Percentiles rank a stretch among this genome's conserved stretches.
These are phyloP conservation scores for Ricordea florida DNA, from an alignment of 92 coral and sea anemone genomes.

Conservation along the genomic window DNA sequence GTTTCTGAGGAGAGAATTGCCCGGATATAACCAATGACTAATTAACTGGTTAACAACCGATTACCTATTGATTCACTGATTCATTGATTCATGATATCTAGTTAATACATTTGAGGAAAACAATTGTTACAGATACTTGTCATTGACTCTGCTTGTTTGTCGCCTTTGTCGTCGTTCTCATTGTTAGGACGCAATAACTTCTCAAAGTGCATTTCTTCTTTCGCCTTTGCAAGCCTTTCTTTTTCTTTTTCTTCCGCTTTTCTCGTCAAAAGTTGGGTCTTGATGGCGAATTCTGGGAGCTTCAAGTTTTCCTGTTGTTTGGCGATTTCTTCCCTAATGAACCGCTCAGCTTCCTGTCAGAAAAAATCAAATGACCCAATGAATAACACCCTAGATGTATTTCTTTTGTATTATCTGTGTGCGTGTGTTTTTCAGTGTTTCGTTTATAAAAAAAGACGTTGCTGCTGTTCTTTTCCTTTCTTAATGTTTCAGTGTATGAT, in stretches of 20 bases:
- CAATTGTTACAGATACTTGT: too few species aligned
- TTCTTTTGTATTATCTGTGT: too few species aligned
- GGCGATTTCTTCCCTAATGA: conserved; percentile 60
- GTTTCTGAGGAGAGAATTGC: background rate
- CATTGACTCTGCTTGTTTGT: background rate
- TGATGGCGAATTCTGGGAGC: conserved; percentile 80
- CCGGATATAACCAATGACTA: background rate
- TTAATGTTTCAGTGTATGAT: too few species aligned
- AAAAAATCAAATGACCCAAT: background rate
- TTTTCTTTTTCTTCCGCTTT: conserved; percentile 75
- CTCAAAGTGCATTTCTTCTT: conserved; percentile 56
- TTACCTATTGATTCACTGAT: background rate
- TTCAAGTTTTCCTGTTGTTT: conserved; percentile 56
- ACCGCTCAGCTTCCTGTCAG: conserved; percentile 65
- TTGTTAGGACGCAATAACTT: conserved; percentile 5
- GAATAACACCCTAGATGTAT: too few species aligned
- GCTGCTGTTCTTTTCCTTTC: too few species aligned
- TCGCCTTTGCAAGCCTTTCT: conserved; percentile 50
- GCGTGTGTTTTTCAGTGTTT: too few species aligned
- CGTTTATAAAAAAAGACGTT: too few species aligned
- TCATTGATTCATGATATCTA: too few species aligned
- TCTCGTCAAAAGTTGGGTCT: conserved; percentile 71
- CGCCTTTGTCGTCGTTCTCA: background rate
- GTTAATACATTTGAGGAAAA: too few species aligned
- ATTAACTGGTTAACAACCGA: background rate